Evolutionary conservation across 2,113 vertebrate genomes (phyloP).

Genomic region (Marmota flaviventris): DNA sequence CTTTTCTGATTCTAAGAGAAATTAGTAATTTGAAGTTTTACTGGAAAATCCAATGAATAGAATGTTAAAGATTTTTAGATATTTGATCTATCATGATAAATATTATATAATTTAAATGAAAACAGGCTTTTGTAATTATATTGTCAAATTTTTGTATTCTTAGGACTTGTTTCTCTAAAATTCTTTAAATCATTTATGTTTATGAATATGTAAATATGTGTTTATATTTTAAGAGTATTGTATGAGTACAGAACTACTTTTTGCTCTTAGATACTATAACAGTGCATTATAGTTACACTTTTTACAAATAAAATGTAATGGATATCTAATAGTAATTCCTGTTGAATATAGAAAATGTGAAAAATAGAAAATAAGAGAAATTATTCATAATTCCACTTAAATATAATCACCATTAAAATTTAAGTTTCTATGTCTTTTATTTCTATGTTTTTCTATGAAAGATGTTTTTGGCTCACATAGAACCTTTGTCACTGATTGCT

Average conservation of each 20-base stretch:
- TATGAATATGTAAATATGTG: background rate
- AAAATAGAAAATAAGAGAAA: background rate
- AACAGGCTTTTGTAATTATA: conserved; percentile 22
- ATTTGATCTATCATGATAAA: conserved; percentile 33
- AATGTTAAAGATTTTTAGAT: conserved; percentile 23
- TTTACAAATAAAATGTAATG: background rate
- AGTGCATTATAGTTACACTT: background rate
- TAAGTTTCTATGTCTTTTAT: conserved; percentile 31
- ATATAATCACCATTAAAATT: conserved; percentile 13
- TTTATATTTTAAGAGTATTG: background rate
- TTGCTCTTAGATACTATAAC: background rate
- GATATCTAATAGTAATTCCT: conserved; percentile 24
- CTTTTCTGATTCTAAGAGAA: background rate
- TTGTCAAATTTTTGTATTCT: conserved; percentile 26
- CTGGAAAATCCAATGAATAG: background rate
- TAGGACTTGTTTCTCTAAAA: conserved; percentile 22
- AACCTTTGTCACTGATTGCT: background rate
- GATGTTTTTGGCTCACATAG: background rate
- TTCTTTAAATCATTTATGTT: background rate
- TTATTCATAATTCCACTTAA: background rate
- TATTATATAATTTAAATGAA: background rate
- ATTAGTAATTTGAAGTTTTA: conserved; percentile 42
- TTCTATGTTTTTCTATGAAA: conserved; percentile 27
- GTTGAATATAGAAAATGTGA: background rate
- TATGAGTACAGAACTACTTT: background rate